Conservation (phyloP, 2,888 invertebrate genomes). For the Actias luna region DNA sequence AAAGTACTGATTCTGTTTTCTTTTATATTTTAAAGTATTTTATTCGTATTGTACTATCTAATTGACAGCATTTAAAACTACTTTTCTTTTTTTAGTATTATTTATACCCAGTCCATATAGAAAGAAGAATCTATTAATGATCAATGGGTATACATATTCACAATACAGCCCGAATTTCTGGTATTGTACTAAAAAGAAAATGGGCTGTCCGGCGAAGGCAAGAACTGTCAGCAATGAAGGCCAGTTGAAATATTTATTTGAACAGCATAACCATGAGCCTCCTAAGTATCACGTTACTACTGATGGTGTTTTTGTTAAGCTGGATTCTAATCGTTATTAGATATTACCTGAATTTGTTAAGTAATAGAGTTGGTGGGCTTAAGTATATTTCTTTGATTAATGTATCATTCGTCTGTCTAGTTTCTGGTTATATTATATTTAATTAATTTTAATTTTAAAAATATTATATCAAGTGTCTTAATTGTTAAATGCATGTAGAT, state of each 20-base stretch:
- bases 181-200: constrained; percentile 54
- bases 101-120: constrained; percentile 42
- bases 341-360: not conserved
- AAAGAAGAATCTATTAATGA: constrained; percentile 46
- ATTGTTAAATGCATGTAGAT: no score
- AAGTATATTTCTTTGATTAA: not conserved
- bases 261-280: constrained; percentile 45
- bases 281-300: constrained; percentile 41
- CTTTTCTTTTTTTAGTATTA: constrained; percentile 33
- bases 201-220: constrained; percentile 43
- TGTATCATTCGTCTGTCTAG: not conserved
- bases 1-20: no score
- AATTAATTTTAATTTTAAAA: not conserved
- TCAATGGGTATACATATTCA: constrained; percentile 55
- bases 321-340: constrained; percentile 20
- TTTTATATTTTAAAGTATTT: no score
- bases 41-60: no score
- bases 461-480: not conserved
- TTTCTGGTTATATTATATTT: not conserved
- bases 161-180: constrained; percentile 47
- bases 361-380: no score
- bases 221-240: constrained; percentile 34
- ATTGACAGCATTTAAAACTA: no score
- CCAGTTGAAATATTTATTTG: constrained; percentile 30
- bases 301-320: constrained; percentile 38